Percentiles rank a stretch among this genome's conserved stretches.
Conservation (phyloP, 2,888 invertebrate genomes). For the Thyatira batis region DNA sequence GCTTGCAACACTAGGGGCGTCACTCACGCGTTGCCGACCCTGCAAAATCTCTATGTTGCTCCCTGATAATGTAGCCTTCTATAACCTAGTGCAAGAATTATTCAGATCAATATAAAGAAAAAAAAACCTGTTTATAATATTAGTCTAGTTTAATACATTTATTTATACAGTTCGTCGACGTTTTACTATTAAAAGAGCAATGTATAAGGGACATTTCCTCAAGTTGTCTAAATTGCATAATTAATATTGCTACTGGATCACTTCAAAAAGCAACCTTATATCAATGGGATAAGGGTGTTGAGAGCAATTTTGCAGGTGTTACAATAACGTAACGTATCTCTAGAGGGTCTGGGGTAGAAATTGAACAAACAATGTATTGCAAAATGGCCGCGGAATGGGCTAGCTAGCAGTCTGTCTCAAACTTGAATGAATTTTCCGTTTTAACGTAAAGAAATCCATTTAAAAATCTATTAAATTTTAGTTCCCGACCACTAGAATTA, state of each 20-base stretch:
- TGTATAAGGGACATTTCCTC: constrained; percentile 41
- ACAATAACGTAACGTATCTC: constrained; percentile 50
- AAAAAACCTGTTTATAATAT: too few species aligned
- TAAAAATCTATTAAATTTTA: too few species aligned
- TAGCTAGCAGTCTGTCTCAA: constrained; percentile 46
- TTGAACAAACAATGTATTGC: constrained; percentile 79
- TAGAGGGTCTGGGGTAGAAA: constrained; percentile 59
- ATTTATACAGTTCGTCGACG: constrained; percentile 28
- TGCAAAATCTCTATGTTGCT: too few species aligned
- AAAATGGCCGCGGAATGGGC: constrained; percentile 65
- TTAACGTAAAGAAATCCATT: too few species aligned
- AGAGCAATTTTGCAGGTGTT: constrained; percentile 21
- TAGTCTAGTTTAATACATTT: constrained; percentile 11
- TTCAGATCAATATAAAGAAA: constrained; percentile 27
- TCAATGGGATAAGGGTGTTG: constrained; percentile 21
- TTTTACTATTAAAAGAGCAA: constrained; percentile 3
- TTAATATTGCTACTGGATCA: constrained; percentile 14
- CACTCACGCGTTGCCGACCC: too few species aligned
- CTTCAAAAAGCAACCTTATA: constrained; percentile 31
- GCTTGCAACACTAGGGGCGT: too few species aligned
- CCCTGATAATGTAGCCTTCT: too few species aligned
- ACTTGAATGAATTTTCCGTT: constrained; percentile 18
- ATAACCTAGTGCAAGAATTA: constrained; percentile 6
- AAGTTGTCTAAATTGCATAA: constrained; percentile 43
- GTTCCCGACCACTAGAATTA: too few species aligned